These are phyloP conservation scores for Mythimna loreyi DNA, from an alignment of 2,888 invertebrate genomes.

Conservation along the genomic window DNA sequence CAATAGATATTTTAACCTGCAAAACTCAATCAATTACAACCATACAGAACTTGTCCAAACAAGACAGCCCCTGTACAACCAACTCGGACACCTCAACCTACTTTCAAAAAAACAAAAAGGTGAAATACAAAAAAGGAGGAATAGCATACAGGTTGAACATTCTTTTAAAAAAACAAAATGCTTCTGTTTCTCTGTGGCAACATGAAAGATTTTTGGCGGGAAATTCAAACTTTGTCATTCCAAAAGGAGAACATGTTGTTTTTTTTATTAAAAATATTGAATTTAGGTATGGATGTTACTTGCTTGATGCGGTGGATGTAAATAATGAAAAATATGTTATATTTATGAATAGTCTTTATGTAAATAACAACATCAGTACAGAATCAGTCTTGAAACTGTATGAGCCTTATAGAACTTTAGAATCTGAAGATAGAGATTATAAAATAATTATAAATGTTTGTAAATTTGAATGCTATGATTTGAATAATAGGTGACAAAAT, in stretches of 20 bases:
- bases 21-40: conserved; percentile 66
- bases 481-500: conserved; percentile 35
- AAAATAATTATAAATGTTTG: conserved; percentile 82
- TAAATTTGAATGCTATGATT: conserved; percentile 80
- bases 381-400: conserved; percentile 79
- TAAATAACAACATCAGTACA: conserved; percentile 68
- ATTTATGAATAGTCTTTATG: conserved; percentile 76
- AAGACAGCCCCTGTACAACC: conserved; percentile 38
- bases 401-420: conserved; percentile 77
- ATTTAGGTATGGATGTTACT: conserved; percentile 79
- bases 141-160: conserved; percentile 82
- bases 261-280: conserved; percentile 76
- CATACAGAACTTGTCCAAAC: conserved; percentile 47
- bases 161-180: conserved; percentile 85
- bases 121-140: conserved; percentile 86
- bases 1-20: conserved; percentile 76
- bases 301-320: conserved; percentile 74
- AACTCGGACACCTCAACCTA: conserved; percentile 48
- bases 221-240: conserved; percentile 83
- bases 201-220: conserved; percentile 88
- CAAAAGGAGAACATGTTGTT: conserved; percentile 74
- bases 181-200: conserved; percentile 87
- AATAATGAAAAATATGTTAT: conserved; percentile 73
- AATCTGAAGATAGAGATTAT: conserved; percentile 60
- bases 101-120: conserved; percentile 72